Evolutionary conservation across 2,113 vertebrate species (phyloP).

Genomic region (Apodemus speciosus): DNA sequence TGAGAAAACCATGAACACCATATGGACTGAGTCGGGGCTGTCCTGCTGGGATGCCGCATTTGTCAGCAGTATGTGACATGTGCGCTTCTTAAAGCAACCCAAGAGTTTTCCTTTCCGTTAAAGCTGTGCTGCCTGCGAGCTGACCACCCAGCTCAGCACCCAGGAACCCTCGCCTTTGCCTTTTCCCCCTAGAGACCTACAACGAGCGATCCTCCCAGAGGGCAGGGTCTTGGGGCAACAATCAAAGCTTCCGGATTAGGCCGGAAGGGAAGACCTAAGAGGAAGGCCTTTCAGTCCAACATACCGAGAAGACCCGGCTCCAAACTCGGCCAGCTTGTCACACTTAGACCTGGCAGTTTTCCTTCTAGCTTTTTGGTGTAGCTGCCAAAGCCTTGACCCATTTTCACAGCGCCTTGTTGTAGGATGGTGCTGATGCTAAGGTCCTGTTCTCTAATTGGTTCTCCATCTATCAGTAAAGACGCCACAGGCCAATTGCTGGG

Average conservation of each 20-base stretch:
- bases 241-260: background rate
- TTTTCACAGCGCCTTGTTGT: background rate
- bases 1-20: slow-evolving; percentile 41
- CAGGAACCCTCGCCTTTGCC: background rate
- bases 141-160: background rate
- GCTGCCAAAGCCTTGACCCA: slow-evolving; percentile 21
- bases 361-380: background rate
- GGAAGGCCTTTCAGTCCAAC: background rate
- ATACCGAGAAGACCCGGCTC: background rate
- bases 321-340: background rate
- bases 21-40: slow-evolving; percentile 24
- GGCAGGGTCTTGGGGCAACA: too few relatives aligned
- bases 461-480: too few relatives aligned
- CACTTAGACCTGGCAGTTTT: background rate
- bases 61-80: slow-evolving; percentile 11
- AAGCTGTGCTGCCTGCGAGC: background rate
- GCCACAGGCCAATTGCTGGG: too few relatives aligned
- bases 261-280: background rate
- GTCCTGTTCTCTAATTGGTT: too few relatives aligned
- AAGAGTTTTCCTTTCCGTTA: background rate
- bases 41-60: background rate
- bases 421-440: too few relatives aligned
- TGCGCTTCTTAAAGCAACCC: background rate
- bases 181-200: background rate
- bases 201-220: background rate